Evolutionary conservation across 2,797 vertebrate genomes (phyloP).

Genomic region (Hippopotamyrus pictus): DNA sequence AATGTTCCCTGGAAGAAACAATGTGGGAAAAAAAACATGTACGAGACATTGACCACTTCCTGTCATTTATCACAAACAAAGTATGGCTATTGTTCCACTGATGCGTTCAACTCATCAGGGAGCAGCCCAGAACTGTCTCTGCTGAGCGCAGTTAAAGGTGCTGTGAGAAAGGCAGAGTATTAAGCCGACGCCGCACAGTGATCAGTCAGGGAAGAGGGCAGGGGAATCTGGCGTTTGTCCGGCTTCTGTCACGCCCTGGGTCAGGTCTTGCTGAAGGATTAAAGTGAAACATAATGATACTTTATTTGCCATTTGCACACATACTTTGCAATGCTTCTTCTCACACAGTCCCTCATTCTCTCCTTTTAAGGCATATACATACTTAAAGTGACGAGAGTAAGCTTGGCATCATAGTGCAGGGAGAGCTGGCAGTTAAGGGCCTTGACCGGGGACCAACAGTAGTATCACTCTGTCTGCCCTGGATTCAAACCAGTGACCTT

Average conservation of each 20-base stretch:
- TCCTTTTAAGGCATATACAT: not conserved
- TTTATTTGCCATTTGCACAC: not conserved
- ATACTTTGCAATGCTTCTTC: not conserved
- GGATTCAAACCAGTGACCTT: not conserved
- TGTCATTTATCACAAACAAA: not conserved
- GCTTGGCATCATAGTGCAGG: not conserved
- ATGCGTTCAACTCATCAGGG: not conserved
- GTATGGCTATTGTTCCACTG: not conserved
- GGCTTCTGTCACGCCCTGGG: not conserved
- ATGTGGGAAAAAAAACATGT: not conserved
- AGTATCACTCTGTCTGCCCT: not conserved
- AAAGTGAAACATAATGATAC: not conserved
- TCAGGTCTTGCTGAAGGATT: not conserved
- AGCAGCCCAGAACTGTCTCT: not conserved
- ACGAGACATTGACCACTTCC: not conserved
- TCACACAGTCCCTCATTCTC: not conserved
- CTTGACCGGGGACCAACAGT: not conserved
- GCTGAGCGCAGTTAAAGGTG: not conserved
- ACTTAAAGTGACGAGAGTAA: not conserved
- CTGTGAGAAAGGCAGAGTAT: not conserved
- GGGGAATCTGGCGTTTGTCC: not conserved
- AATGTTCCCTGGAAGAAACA: not conserved
- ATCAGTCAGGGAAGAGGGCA: not conserved
- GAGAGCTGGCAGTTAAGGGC: not conserved
- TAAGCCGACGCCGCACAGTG: not conserved